These are phyloP conservation scores for Hydropotes inermis DNA, from an alignment of 2,113 vertebrate species.

Conservation along the genomic window DNA sequence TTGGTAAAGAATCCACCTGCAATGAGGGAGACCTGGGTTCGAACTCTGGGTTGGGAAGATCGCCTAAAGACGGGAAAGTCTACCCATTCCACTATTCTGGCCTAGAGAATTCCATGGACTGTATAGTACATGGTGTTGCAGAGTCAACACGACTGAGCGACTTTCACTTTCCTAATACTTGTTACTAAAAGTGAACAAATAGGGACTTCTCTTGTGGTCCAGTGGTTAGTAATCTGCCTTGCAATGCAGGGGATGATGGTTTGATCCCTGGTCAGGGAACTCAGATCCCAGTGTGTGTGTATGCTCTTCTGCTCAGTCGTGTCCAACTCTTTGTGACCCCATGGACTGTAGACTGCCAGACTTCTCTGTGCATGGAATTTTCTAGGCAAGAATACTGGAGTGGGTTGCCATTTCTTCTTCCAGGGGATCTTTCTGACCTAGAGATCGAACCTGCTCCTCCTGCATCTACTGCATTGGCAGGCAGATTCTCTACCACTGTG, in stretches of 20 bases:
- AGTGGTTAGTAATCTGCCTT: not conserved
- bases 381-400: not conserved
- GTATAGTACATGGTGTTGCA: not conserved
- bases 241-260: not conserved
- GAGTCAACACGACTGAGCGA: not conserved
- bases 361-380: not conserved
- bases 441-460: not conserved
- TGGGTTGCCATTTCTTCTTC: not conserved
- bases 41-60: not conserved
- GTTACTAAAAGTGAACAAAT: not conserved
- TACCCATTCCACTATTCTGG: not conserved
- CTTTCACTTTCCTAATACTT: not conserved
- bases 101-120: not conserved
- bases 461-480: not conserved
- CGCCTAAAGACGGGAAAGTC: not conserved
- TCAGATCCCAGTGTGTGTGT: not conserved
- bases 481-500: not conserved
- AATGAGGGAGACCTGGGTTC: not conserved
- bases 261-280: not conserved
- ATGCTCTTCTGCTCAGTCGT: not conserved
- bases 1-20: not conserved
- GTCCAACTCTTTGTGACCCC: not conserved
- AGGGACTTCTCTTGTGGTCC: not conserved
- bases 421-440: not conserved
- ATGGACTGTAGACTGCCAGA: not conserved